Percentiles rank a stretch among this genome's conserved stretches.
Evolutionary conservation across 2,797 vertebrate species (phyloP).

Genomic region (Cheirogaleus major): DNA sequence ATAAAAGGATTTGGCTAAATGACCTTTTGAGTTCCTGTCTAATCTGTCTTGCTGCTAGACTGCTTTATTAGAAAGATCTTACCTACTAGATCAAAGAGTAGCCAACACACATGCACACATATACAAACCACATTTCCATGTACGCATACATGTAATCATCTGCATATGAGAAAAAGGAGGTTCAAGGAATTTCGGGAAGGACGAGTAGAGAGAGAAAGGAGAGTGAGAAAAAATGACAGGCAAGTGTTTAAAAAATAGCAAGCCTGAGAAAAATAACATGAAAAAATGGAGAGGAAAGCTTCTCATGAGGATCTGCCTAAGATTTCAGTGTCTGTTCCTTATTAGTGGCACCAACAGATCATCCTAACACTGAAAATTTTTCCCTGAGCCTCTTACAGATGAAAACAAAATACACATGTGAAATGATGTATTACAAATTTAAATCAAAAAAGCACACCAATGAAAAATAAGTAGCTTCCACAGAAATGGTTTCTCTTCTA

Average conservation of each 20-base stretch:
- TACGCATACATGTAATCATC: not conserved
- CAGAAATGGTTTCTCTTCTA: not conserved
- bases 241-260: not conserved
- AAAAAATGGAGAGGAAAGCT: not conserved
- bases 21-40: not conserved
- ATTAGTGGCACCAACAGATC: not conserved
- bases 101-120: not conserved
- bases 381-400: not conserved
- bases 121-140: not conserved
- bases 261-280: not conserved
- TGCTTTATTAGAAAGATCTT: not conserved
- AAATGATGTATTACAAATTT: not conserved
- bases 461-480: not conserved
- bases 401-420: not conserved
- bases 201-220: not conserved
- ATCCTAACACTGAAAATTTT: not conserved
- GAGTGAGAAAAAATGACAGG: not conserved
- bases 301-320: not conserved
- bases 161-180: not conserved
- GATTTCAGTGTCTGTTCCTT: not conserved
- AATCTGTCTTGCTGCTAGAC: not conserved
- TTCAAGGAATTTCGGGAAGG: not conserved
- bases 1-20: slow-evolving; percentile 24
- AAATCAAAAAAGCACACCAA: not conserved
- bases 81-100: not conserved